phyloP scores from a whole-genome alignment of 2,113 vertebrate species.

The Vicugna pacos region DNA sequence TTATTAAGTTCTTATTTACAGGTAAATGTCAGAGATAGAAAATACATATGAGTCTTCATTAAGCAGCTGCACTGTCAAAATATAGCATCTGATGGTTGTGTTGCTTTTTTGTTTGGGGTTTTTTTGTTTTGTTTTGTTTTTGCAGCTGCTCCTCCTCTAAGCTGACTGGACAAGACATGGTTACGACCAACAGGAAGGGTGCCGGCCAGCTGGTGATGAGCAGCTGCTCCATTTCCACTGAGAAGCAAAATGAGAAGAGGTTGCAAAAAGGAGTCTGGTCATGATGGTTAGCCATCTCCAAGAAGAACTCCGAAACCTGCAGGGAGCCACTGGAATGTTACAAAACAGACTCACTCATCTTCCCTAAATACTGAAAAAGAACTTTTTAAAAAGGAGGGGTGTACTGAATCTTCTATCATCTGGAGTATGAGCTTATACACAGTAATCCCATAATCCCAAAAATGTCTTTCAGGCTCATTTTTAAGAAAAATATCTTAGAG shows the following conservation, averaged over 20 bases:
- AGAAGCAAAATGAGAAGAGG: not conserved
- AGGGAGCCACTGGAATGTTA: not conserved
- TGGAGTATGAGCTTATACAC: not conserved
- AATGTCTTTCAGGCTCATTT: not conserved
- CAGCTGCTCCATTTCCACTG: constrained; percentile 52
- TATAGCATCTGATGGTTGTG: not conserved
- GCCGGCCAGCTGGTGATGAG: not conserved
- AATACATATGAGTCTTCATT: not conserved
- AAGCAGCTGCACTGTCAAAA: constrained; percentile 42
- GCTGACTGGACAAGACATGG: not conserved
- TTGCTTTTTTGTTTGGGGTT: not conserved
- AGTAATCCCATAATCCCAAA: not conserved
- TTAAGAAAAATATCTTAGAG: not conserved
- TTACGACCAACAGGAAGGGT: not conserved
- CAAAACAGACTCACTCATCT: not conserved
- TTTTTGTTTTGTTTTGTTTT: not conserved
- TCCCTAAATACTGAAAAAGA: not conserved
- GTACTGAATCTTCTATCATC: not conserved
- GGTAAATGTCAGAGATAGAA: constrained; percentile 15
- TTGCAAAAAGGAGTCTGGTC: not conserved
- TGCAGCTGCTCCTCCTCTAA: constrained; percentile 57
- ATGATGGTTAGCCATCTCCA: not conserved
- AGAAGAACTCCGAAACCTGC: not conserved
- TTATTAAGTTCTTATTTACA: constrained; percentile 63
- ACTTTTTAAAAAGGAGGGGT: not conserved